A percentile compares a stretch with the other conserved stretches of the same genome.
phyloP scores from a whole-genome alignment of 1,140 invertebrate species.

The Drosophila eugracilis region DNA sequence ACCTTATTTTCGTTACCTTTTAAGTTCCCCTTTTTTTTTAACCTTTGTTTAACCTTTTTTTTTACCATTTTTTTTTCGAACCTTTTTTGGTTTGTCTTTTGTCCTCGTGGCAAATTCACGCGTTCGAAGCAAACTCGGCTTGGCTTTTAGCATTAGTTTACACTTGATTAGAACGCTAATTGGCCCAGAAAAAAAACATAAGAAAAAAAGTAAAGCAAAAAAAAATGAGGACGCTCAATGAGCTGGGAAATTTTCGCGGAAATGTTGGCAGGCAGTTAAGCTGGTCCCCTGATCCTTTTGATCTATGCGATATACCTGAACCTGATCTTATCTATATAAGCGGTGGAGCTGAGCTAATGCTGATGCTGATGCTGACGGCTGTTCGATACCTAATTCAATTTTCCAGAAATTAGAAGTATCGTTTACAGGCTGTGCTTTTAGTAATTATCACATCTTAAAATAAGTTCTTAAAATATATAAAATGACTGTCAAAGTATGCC shows the following conservation, averaged over 20 bases:
- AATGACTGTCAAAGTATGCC: background rate
- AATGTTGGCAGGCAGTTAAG: constrained; percentile 35
- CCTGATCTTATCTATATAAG: constrained; percentile 22
- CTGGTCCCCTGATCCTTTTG: constrained; percentile 28
- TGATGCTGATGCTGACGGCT: no score
- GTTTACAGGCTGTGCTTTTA: no score
- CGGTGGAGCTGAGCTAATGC: no score
- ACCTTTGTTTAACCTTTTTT: background rate
- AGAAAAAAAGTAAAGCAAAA: background rate
- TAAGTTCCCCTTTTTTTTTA: background rate
- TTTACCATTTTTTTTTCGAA: constrained; percentile 15
- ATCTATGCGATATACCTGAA: constrained; percentile 49
- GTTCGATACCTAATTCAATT: constrained; percentile 9
- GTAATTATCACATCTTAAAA: no score
- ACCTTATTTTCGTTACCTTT: background rate
- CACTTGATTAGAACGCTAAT: constrained; percentile 83
- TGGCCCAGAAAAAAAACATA: constrained; percentile 38
- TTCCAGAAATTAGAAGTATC: constrained; percentile 24
- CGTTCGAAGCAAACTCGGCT: constrained; percentile 74
- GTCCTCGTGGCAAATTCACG: constrained; percentile 81
- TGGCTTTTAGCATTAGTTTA: constrained; percentile 83
- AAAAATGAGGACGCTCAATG: constrained; percentile 30
- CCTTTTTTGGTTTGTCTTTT: constrained; percentile 28
- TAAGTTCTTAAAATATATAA: background rate
- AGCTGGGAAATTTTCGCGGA: constrained; percentile 73